Conservation (phyloP, 1,140 invertebrate genomes). For the Philopotamus ludificatus region DNA sequence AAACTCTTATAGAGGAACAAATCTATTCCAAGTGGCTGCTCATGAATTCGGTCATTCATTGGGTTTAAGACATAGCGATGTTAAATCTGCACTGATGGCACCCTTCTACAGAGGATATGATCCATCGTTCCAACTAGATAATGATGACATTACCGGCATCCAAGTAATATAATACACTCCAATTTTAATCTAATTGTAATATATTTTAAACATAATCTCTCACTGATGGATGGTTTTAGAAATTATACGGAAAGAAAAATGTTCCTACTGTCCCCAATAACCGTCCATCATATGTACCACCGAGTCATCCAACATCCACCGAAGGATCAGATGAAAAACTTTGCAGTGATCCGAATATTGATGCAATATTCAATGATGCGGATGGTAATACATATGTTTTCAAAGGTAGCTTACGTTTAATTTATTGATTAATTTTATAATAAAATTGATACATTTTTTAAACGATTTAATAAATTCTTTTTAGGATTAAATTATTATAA, state of each 20-base stretch:
- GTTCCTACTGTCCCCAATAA: neutral
- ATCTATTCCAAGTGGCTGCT: conserved; percentile 92
- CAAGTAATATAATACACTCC: conserved; percentile 56
- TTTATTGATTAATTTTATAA: too few species aligned
- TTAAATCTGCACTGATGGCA: conserved; percentile 86
- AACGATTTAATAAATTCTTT: neutral
- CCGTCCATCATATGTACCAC: neutral
- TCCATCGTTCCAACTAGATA: conserved; percentile 75
- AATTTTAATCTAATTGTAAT: neutral
- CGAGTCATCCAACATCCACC: too few species aligned
- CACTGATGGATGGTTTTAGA: too few species aligned
- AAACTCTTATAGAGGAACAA: conserved; percentile 75
- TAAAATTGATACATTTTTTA: too few species aligned
- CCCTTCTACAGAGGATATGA: conserved; percentile 92
- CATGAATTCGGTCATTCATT: conserved; percentile 95
- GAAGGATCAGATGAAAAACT: conserved; percentile 65
- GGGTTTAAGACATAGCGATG: conserved; percentile 87
- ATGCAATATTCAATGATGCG: conserved; percentile 82
- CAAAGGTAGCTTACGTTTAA: conserved; percentile 72
- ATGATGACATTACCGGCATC: conserved; percentile 81
- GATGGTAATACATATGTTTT: conserved; percentile 83
- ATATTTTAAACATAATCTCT: too few species aligned
- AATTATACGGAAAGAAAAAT: neutral
- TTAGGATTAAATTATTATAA: conserved; percentile 77
- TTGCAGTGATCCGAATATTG: conserved; percentile 76